These are phyloP conservation scores for Teinopalpus imperialis DNA, from an alignment of 2,888 invertebrate species.

Conservation along the genomic window DNA sequence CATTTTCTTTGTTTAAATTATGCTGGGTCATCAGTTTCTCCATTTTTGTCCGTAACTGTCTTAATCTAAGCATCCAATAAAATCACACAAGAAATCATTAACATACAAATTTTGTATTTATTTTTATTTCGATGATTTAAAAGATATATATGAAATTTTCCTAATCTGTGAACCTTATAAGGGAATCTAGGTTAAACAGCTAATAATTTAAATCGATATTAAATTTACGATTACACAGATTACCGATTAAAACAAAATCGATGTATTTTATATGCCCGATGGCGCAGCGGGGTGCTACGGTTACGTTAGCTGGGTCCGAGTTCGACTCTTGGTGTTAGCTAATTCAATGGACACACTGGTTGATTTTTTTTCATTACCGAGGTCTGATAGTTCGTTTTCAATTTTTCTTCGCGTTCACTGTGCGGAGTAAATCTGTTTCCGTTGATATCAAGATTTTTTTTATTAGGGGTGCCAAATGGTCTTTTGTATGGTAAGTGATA, in stretches of 20 bases:
- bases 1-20: no score
- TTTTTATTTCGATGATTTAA: neutral
- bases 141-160: slow-evolving; percentile 8
- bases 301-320: slow-evolving; percentile 6
- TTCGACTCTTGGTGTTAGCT: neutral
- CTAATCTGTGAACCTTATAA: slow-evolving; percentile 17
- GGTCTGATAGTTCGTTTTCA: no score
- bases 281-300: slow-evolving; percentile 41
- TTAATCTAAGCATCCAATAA: no score
- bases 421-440: no score
- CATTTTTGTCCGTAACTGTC: no score
- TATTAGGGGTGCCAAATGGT: no score
- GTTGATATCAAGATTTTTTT: no score
- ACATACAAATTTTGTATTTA: slow-evolving; percentile 11
- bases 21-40: no score
- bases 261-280: slow-evolving; percentile 44
- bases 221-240: slow-evolving; percentile 43
- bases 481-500: no score
- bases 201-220: slow-evolving; percentile 31
- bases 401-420: no score
- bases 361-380: slow-evolving; percentile 16
- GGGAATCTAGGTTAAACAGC: slow-evolving; percentile 26
- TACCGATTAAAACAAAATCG: slow-evolving; percentile 53
- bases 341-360: slow-evolving; percentile 16
- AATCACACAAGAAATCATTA: neutral